Evolutionary conservation across 2,113 vertebrate genomes (phyloP).

Genomic region (Notothenia rossii): DNA sequence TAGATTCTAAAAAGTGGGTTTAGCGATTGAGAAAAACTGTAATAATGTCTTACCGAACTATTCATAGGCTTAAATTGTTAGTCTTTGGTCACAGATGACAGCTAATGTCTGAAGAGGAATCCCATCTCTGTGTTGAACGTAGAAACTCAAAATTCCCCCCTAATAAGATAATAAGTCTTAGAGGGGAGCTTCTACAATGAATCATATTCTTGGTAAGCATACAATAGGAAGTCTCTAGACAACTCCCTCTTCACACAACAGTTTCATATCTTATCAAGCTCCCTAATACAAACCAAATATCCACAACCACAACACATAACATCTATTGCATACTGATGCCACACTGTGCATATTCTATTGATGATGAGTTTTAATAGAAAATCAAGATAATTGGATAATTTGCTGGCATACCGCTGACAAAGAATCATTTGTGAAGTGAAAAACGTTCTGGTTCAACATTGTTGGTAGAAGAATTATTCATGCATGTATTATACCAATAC

Average conservation of each 20-base stretch:
- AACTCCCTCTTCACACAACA: background rate
- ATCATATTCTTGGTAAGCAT: conserved; percentile 2
- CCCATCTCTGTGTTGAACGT: conserved; percentile 3
- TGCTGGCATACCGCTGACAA: no score
- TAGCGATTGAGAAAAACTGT: no score
- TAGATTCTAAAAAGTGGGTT: no score
- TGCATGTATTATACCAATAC: background rate
- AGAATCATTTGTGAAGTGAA: background rate
- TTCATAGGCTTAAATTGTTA: conserved; percentile 35
- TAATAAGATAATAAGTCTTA: conserved; percentile 6
- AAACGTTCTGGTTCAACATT: background rate
- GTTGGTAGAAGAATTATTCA: background rate
- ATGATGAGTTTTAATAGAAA: conserved; percentile 10
- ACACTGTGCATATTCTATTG: background rate
- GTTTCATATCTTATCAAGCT: background rate
- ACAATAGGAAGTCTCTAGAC: background rate
- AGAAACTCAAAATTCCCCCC: background rate
- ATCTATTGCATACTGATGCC: background rate
- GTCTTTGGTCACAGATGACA: conserved; percentile 56
- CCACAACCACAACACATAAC: conserved; percentile 1
- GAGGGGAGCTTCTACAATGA: background rate
- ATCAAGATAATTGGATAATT: no score
- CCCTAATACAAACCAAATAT: conserved; percentile 6
- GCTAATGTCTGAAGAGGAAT: conserved; percentile 13
- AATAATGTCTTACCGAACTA: conserved; percentile 45